Conservation (phyloP, 2,888 invertebrate genomes). For the Heteropelma amictum region DNA sequence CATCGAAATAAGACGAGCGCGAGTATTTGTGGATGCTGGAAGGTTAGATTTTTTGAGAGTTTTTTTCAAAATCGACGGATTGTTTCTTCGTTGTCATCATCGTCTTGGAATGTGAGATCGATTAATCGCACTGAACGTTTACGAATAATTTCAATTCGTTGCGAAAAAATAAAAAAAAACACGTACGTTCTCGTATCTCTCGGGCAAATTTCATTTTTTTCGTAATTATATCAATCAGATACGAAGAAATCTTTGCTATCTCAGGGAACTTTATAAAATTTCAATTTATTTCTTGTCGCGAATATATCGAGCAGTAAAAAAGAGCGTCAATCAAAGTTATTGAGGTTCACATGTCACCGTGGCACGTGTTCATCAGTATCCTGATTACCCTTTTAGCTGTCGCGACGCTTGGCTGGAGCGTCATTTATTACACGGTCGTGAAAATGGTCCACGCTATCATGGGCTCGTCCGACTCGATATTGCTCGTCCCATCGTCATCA, state of each 20-base stretch:
- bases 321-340: neutral
- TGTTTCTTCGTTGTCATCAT: too few relatives aligned
- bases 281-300: too few relatives aligned
- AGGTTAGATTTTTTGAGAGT: slow-evolving; percentile 7
- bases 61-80: neutral
- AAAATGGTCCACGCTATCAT: slow-evolving; percentile 53
- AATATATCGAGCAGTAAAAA: neutral
- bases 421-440: slow-evolving; percentile 54
- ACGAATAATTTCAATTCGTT: neutral
- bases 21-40: neutral
- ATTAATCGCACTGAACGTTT: slow-evolving; percentile 13
- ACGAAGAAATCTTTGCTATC: too few relatives aligned
- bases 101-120: too few relatives aligned
- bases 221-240: too few relatives aligned
- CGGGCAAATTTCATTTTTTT: neutral
- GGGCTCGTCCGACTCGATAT: slow-evolving; percentile 37
- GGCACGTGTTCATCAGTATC: slow-evolving; percentile 41
- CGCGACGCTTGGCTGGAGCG: slow-evolving; percentile 48
- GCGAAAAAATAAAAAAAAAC: too few relatives aligned
- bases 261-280: too few relatives aligned
- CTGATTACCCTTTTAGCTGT: slow-evolving; percentile 30
- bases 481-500: slow-evolving; percentile 46
- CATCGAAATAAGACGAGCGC: too few relatives aligned
- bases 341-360: slow-evolving; percentile 44
- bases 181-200: neutral